Evolutionary conservation across 2,113 vertebrate genomes (phyloP), one percentile per base, ranked within the genome.

Genomic region (Maccullochella peelii): DNA sequence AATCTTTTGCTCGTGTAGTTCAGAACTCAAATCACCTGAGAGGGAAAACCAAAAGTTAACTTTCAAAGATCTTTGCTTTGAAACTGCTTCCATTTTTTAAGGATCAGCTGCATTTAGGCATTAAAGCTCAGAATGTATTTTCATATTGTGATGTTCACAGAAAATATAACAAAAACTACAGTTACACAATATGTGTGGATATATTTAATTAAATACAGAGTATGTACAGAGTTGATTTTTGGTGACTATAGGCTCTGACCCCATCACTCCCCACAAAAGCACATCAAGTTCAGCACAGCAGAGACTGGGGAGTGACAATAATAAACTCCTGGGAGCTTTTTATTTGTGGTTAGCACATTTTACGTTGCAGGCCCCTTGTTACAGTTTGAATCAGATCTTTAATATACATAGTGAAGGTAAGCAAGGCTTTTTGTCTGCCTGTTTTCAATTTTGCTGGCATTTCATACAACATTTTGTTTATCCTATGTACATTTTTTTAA

Each of bases 21-120:
- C 15, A 44, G 8, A 62, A 65, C 57, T 76, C 18, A 80, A 72
- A 69, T 73, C 73, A 76, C 77, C 76, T 86, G 76, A 82, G 58
- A 65, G 21, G 12, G 14, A 59, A 77, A 83, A 68, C 2, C 3
- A 11, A 27, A 82, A n/a, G 55, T 38, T 16, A 11, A 40, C 8
- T 47, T 15, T 61, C 12, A 49, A 40, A 36, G 27, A 10, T 57
- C 21, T 65, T 8, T 27, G 18, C 27, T 66, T 38, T 61, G 14
- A 61, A 40, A 23, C 2, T 42, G 14, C 18, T 38, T 40, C 62
- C 23, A 3, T 50, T 4, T 44, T 47, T 47, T n/a, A 9, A 5
- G 14, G 65, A 25, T 47, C 14, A 8, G 23, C 23, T 44, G 11
- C 6, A 25, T 42, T 66, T 4, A 49, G 6, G 42, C 15, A 21